Percentiles rank a stretch among this genome's conserved stretches.
Conservation (phyloP, 2,888 invertebrate genomes). For the Mythimna impura region DNA sequence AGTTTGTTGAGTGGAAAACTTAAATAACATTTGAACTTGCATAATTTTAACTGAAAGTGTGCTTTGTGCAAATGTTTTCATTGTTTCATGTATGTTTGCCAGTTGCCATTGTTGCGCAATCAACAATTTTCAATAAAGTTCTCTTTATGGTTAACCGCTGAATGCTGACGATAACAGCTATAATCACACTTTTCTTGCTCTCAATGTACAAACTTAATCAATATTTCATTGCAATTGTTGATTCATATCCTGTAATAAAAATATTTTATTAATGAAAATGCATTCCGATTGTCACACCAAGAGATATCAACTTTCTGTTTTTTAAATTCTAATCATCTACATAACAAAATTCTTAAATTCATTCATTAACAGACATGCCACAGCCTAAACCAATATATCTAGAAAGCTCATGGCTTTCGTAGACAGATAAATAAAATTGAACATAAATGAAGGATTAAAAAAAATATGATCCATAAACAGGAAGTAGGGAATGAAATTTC, state of each 20-base stretch:
- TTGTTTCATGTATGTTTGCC: slow-evolving; percentile 82
- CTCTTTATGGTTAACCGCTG: slow-evolving; percentile 81
- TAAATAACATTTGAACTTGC: slow-evolving; percentile 65
- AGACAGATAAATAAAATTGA: neutral
- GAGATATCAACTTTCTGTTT: neutral
- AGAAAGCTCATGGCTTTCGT: neutral
- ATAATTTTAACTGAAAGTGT: slow-evolving; percentile 70
- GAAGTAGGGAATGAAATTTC: neutral
- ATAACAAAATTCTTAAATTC: neutral
- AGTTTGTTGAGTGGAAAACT: slow-evolving; percentile 14
- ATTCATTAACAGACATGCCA: neutral
- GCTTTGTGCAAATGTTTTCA: slow-evolving; percentile 78
- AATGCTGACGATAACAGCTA: slow-evolving; percentile 79
- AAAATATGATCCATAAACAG: too few relatives aligned
- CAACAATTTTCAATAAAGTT: slow-evolving; percentile 88
- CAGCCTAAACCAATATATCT: neutral
- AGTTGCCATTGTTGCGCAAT: slow-evolving; percentile 87
- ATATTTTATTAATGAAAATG: slow-evolving; percentile 39
- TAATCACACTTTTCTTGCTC: slow-evolving; percentile 70
- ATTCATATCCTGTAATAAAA: slow-evolving; percentile 76
- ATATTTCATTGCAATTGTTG: slow-evolving; percentile 79
- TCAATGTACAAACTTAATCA: slow-evolving; percentile 79
- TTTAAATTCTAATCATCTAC: neutral
- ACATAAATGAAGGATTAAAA: neutral
- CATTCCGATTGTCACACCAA: slow-evolving; percentile 12